Evolutionary conservation across 2,113 vertebrate species (phyloP).

Genomic region (Pica pica): DNA sequence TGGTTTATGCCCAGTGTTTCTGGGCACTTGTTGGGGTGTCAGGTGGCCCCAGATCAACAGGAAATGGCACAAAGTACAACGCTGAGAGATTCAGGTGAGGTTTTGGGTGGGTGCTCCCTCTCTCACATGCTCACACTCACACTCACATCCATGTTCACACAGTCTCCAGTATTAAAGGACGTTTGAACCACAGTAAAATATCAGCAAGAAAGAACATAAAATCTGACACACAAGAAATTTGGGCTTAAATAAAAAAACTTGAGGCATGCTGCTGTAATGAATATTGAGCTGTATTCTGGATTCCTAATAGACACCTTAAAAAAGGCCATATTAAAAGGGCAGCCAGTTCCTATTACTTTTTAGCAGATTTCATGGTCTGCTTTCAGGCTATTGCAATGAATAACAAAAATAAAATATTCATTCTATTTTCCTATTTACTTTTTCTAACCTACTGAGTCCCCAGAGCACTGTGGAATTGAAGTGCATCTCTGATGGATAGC

Average conservation of each 20-base stretch:
- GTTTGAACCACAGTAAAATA: background rate
- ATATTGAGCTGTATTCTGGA: background rate
- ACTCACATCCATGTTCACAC: rapidly evolving
- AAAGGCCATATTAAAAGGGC: background rate
- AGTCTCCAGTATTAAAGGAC: too few species aligned
- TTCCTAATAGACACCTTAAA: background rate
- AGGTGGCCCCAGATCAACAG: background rate
- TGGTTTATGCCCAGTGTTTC: background rate
- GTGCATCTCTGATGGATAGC: background rate
- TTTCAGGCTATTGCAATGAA: slow-evolving; percentile 13
- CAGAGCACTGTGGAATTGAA: background rate
- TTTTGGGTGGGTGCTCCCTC: background rate
- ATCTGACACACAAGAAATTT: background rate
- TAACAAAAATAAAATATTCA: slow-evolving; percentile 19
- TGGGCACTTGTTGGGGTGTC: background rate
- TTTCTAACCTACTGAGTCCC: background rate
- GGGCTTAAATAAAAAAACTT: background rate
- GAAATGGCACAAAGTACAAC: rapidly evolving
- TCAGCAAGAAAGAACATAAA: background rate
- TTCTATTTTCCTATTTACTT: slow-evolving; percentile 6
- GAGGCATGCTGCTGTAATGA: background rate
- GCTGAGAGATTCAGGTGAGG: rapidly evolving
- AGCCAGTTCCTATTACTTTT: background rate
- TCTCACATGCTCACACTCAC: background rate
- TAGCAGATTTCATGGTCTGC: slow-evolving; percentile 7